Base-by-base conservation (phyloP, 35 echinoderm and acorn worm species). In the Strongylocentrotus purpuratus region DNA sequence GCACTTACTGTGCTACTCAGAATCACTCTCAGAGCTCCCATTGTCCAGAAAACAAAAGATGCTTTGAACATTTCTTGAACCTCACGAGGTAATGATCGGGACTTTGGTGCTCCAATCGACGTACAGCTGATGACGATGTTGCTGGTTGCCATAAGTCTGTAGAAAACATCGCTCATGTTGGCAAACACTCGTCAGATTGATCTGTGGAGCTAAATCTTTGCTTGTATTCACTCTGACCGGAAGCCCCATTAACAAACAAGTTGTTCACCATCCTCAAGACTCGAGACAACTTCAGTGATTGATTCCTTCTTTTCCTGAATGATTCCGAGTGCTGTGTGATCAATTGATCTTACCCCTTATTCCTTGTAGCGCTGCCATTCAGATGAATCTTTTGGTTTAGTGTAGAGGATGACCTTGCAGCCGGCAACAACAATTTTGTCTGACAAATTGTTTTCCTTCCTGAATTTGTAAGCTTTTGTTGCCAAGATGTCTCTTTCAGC, bases 231-330 rank as follows among this genome's bases (percentile, higher is more conserved):
- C 32, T 15, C 87, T 41, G 35, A 41, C 35, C 35, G 35, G 35
- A 96, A 95, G 9, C 94, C 96, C 96, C 96, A 97, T 58, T 96
- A 93, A 55, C 96, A 96, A 32, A 96, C 88, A 31, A 96, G 78
- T 32, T 86, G n/a, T 95, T 35, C 46, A 93, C 87, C 60, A 92
- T 92, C 58, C 88, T 94, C 85, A 87, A 96, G 91, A 92, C 32
- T 55, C 88, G 93, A 25, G 58, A 93, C 70, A 52, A 95, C 46
- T 85, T 95, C 88, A 86, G 65, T 94, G 14, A 97, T 95, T 86
- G n/a, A 46, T 46, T 95, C 96, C 91, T 95, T 97, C 46, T 95
- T 22, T 87, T 92, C 55, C 46, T 95, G 88, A 47, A 95, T 95
- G 32, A 96, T 96, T 86, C 94, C 50, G 2, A 95, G 89, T 96